Evolutionary conservation across 2,797 vertebrate species (phyloP).

Genomic region (Nothura maculosa): DNA sequence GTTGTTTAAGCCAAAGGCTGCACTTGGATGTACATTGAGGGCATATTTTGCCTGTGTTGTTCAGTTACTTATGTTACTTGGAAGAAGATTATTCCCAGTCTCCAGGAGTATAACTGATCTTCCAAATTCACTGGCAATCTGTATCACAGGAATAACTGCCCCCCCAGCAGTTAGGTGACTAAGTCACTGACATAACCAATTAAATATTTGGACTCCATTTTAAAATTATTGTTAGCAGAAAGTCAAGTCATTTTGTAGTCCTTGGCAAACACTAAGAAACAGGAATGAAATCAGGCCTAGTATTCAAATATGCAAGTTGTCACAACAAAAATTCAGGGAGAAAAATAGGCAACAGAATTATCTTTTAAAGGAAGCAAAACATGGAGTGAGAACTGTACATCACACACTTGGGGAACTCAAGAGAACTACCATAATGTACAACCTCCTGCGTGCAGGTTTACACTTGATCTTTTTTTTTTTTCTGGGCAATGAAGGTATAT

Average conservation of each 20-base stretch:
- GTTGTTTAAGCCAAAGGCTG: constrained; percentile 48
- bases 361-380: background rate
- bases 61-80: constrained; percentile 48
- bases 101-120: constrained; percentile 8
- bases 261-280: background rate
- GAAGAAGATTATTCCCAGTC: constrained; percentile 41
- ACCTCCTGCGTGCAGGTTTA: background rate
- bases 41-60: constrained; percentile 29
- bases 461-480: background rate
- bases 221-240: background rate
- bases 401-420: background rate
- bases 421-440: background rate
- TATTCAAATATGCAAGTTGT: background rate
- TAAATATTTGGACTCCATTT: constrained; percentile 10
- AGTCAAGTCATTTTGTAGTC: background rate
- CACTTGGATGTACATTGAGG: constrained; percentile 34
- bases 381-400: background rate
- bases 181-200: constrained; percentile 31
- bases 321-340: background rate
- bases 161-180: constrained; percentile 6
- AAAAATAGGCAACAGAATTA: background rate
- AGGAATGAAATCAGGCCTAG: background rate
- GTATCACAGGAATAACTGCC: constrained; percentile 19
- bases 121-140: constrained; percentile 11
- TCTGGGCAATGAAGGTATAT: background rate